Base-by-base conservation (phyloP, 2,113 vertebrate genomes). In the Coptodon bakossiorum region DNA sequence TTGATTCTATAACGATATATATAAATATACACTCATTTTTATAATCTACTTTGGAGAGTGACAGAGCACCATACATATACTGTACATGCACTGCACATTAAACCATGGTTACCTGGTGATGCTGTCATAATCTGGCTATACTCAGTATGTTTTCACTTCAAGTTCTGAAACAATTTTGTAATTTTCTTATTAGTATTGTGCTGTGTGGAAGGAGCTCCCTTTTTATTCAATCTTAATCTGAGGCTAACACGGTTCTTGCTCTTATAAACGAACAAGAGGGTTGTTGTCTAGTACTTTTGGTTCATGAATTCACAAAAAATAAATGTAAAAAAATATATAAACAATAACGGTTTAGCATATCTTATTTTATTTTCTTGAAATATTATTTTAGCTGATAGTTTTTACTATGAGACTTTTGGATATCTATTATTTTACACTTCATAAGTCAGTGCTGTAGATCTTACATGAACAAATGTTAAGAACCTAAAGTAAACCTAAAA, bases 401-500 rank as follows among this genome's bases (percentile, higher is more conserved):
- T 48, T 16, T 48, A 48, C 45, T 48, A 16, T 48, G 45, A 48
- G 45, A 48, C 45, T 48, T 48, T 48, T 48, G 14, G 45, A 16
- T 16, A 0, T 48, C 14, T 48, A 48, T 48, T 48, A 14, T 48
- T 48, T 48, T 48, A 48, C 45, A 16, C 45, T 48, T 16, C 13
- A 16, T 6, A 48, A 16, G 16, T 48, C 45, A 7, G 45, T 0
- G 1, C 16, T 48, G 45, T 48, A 48, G 45, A 48, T 0, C 0
- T 48, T 48, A 48, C 45, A 48, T 48, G 45, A 48, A 16, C 45
- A 48, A 48, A 48, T 48, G 45, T 48, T 48, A 48, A 16, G 45
- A 48, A 48, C 19, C 52, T 45, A 48, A 48, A 48, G 45, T 48
- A 48, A 16, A 48, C 3, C 13, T 16, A 48, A 16, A 48, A 16